These are phyloP conservation scores for Ptychadena robeensis DNA, from an alignment of 2,797 vertebrate genomes.

Conservation along the genomic window DNA sequence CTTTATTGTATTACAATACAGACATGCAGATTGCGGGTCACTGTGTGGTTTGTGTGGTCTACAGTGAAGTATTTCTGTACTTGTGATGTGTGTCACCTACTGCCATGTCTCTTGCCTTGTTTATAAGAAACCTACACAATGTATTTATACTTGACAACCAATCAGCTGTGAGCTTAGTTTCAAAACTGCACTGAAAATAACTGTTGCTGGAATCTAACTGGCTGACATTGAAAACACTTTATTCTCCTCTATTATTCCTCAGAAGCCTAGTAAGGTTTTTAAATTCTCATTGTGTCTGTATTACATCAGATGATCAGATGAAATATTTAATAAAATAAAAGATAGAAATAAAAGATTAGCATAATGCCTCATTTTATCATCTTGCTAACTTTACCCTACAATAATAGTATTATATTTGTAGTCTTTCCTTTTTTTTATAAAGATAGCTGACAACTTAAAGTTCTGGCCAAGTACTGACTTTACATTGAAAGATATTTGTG, in stretches of 20 bases:
- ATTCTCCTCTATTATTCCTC: background rate
- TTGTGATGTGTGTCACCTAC: no score
- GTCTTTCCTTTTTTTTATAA: background rate
- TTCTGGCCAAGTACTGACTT: conserved; percentile 39
- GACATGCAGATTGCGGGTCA: no score
- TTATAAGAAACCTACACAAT: no score
- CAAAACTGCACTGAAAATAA: background rate
- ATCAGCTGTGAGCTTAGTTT: background rate
- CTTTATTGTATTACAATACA: no score
- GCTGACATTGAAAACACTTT: background rate
- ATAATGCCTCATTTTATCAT: conserved; percentile 5
- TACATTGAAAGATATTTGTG: conserved; percentile 44
- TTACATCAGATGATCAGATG: no score
- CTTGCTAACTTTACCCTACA: conserved; percentile 3
- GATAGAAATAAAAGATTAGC: conserved; percentile 18
- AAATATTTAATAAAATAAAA: no score
- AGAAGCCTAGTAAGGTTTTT: background rate
- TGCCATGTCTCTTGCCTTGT: no score
- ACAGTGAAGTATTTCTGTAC: no score
- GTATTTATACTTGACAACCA: no score
- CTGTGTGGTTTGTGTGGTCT: no score
- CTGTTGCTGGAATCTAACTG: background rate
- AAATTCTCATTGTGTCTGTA: background rate
- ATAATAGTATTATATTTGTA: conserved; percentile 7
- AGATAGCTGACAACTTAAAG: conserved; percentile 23